A percentile compares a stretch with the other conserved stretches of the same genome.
Evolutionary conservation across 1,140 invertebrate genomes (phyloP).

Genomic region (Bombus pascuorum): DNA sequence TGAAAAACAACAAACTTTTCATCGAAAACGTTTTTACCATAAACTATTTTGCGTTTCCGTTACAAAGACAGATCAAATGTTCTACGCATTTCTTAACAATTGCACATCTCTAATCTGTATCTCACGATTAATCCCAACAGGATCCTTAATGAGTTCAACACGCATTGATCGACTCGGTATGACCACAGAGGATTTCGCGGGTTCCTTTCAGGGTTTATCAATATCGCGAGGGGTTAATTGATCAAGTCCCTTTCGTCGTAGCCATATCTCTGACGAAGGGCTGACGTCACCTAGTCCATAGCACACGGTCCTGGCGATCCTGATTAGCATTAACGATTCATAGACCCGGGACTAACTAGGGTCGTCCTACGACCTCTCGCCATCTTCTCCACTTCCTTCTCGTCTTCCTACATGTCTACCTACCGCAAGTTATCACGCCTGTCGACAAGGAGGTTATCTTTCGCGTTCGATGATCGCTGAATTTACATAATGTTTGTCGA

Average conservation of each 20-base stretch:
- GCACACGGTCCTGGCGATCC: slow-evolving; percentile 70
- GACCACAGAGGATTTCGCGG: slow-evolving; percentile 41
- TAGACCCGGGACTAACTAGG: slow-evolving; percentile 76
- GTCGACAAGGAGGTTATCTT: slow-evolving; percentile 72
- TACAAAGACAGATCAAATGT: too few relatives aligned
- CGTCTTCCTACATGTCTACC: slow-evolving; percentile 53
- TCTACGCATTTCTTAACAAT: background rate
- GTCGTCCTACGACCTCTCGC: slow-evolving; percentile 73
- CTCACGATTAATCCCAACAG: background rate
- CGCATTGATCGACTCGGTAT: slow-evolving; percentile 14
- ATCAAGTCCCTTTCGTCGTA: slow-evolving; percentile 72
- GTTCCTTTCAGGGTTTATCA: slow-evolving; percentile 66
- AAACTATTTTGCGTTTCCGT: too few relatives aligned
- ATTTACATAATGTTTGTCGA: slow-evolving; percentile 75
- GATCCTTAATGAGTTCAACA: slow-evolving; percentile 21
- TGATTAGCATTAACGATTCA: slow-evolving; percentile 81
- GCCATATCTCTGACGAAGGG: slow-evolving; percentile 73
- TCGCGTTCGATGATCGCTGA: slow-evolving; percentile 73
- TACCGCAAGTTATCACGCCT: slow-evolving; percentile 65
- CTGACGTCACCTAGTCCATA: slow-evolving; percentile 72
- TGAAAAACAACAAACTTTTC: too few relatives aligned
- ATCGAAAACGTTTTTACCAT: too few relatives aligned
- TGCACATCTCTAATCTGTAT: background rate
- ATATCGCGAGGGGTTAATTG: slow-evolving; percentile 74
- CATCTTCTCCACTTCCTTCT: slow-evolving; percentile 66